Evolutionary conservation across 2,113 vertebrate species (phyloP).

Genomic region (Tachycineta bicolor): DNA sequence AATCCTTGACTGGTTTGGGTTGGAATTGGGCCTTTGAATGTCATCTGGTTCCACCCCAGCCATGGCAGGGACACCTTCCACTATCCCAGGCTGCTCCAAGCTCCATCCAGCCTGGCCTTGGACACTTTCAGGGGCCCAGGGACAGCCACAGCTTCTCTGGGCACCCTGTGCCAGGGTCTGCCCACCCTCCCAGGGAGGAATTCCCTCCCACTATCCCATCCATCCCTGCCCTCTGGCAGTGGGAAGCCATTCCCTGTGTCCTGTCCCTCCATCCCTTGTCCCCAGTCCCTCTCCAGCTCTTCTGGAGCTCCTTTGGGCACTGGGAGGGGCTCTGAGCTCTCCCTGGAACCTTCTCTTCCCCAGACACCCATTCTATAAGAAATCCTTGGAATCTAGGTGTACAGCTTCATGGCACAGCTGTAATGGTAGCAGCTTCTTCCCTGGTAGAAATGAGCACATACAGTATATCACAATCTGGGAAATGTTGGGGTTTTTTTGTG

Average conservation of each 20-base stretch:
- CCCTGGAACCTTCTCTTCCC: background rate
- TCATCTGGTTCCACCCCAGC: background rate
- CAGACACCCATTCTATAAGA: background rate
- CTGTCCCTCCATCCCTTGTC: background rate
- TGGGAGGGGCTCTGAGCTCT: accelerated
- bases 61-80: background rate
- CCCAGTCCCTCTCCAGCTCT: background rate
- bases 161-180: background rate
- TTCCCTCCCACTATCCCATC: background rate
- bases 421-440: background rate
- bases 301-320: background rate
- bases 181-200: accelerated
- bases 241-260: background rate
- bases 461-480: background rate
- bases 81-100: accelerated
- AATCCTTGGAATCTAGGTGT: background rate
- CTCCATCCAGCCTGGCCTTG: accelerated
- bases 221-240: background rate
- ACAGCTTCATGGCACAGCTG: background rate
- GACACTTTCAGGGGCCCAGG: background rate
- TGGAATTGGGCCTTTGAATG: accelerated
- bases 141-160: background rate
- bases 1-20: background rate
- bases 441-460: accelerated
- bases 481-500: background rate